phyloP scores from a whole-genome alignment of 2,113 vertebrate species.

The Plotosus lineatus region DNA sequence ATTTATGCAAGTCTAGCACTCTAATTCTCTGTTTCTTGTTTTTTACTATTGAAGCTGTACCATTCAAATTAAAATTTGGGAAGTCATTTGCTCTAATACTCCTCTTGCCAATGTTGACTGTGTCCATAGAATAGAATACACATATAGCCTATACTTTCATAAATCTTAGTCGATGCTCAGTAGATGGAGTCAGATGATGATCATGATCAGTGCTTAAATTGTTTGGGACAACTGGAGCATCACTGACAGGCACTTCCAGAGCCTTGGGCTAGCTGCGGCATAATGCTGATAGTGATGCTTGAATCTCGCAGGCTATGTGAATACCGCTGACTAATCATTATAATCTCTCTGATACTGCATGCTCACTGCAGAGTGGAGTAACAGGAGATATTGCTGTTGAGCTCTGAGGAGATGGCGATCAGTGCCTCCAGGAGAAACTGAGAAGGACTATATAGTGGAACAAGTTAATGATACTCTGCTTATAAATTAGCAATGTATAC shows the following conservation, averaged over 20 bases:
- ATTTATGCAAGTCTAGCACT: neutral
- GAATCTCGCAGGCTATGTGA: neutral
- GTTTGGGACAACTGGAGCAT: neutral
- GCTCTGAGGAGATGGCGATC: neutral
- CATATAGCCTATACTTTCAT: neutral
- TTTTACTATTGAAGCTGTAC: neutral
- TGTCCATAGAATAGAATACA: neutral
- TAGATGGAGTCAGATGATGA: neutral
- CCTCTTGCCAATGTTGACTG: neutral
- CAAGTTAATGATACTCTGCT: neutral
- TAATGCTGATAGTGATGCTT: neutral
- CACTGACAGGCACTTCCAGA: neutral
- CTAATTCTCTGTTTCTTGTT: neutral
- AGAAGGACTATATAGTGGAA: neutral
- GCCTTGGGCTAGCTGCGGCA: neutral
- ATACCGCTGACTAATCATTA: slow-evolving; percentile 6
- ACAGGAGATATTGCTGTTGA: neutral
- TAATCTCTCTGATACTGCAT: neutral
- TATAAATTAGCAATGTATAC: neutral
- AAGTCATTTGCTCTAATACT: neutral
- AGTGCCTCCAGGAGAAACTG: neutral
- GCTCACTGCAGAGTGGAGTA: neutral
- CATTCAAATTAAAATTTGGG: neutral
- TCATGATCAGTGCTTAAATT: neutral
- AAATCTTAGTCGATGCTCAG: too few relatives aligned